Base-by-base conservation (phyloP, 2,888 invertebrate genomes). In the Crematogaster levior region DNA sequence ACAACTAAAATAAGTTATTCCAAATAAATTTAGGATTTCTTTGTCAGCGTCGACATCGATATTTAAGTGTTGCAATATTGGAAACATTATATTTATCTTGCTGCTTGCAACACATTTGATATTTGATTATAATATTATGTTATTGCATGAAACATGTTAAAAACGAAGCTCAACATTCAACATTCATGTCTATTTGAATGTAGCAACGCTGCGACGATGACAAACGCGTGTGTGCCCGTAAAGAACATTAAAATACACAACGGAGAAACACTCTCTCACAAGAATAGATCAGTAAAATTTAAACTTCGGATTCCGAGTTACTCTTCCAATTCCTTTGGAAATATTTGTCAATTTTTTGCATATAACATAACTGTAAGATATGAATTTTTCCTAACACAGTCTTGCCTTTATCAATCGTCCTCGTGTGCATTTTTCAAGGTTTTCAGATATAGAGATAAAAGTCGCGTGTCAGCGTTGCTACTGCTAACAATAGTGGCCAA, bases 381-480 rank as follows among this genome's bases (percentile, higher is more conserved):
- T n/a, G 0, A 24, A 70, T 51, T 70, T 30, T 21, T 34, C 30
- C 7, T 68, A 27, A 65, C 9, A 7, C 7, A 70, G 3, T 24
- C 15, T 51, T 34, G 21, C n/a, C 24, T n/a, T 18, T 27, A 10
- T 18, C 12, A 48, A n/a, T 43, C 15, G n/a, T 24, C 18, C 48
- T 34, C 18, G 18, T n/a, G 18, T 24, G 21, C 9, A 37, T 60
- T 60, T 60, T 43, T 9, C 27, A 37, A 63, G 48, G 12, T 37
- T 48, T 63, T 24, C 61, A 37, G 48, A n/a, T 65, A 40, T 63
- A 40, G 12, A 61, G 24, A 61, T 74, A 48, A 12, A 61, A 30
- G 68, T 83, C 58, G 53, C 68, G 73, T 81, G 68, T 68, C 79
- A 68, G 77, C 34, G 53, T 48, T 75, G 74, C 65, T 75, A 48